Evolutionary conservation across 2,797 vertebrate genomes (phyloP).

Genomic region (Dipus sagitta): DNA sequence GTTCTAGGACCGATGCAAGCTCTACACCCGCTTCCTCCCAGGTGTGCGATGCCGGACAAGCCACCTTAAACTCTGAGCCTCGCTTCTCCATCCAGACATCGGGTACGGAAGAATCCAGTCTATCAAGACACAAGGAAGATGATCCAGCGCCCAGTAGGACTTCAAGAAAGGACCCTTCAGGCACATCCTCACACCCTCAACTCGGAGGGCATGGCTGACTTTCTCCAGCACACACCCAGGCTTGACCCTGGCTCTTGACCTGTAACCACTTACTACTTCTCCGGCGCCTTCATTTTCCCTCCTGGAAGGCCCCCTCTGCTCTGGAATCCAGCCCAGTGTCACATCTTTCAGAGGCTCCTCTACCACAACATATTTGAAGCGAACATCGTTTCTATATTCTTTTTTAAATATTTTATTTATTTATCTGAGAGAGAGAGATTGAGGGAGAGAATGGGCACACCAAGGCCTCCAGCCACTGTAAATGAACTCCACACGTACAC

Average conservation of each 20-base stretch:
- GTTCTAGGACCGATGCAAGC: slow-evolving; percentile 14
- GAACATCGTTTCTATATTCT: too few relatives aligned
- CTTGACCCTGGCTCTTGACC: background rate
- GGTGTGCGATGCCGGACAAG: background rate
- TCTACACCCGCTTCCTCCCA: background rate
- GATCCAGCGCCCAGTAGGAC: background rate
- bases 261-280: background rate
- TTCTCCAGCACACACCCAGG: background rate
- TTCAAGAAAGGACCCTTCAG: background rate
- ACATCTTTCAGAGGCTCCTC: background rate
- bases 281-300: background rate
- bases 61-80: background rate
- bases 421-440: too few relatives aligned
- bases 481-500: too few relatives aligned
- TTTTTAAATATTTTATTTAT: too few relatives aligned
- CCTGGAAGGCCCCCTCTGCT: background rate
- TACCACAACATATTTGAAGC: background rate
- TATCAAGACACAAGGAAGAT: background rate
- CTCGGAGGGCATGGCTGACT: background rate
- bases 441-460: too few relatives aligned
- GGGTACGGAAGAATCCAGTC: background rate
- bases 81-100: background rate
- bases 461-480: too few relatives aligned
- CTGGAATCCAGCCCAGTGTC: background rate
- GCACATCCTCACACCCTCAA: background rate